Percentiles rank a stretch among this genome's conserved stretches.
Evolutionary conservation across 2,888 invertebrate species (phyloP).

Genomic region (Aleiodes alternator): DNA sequence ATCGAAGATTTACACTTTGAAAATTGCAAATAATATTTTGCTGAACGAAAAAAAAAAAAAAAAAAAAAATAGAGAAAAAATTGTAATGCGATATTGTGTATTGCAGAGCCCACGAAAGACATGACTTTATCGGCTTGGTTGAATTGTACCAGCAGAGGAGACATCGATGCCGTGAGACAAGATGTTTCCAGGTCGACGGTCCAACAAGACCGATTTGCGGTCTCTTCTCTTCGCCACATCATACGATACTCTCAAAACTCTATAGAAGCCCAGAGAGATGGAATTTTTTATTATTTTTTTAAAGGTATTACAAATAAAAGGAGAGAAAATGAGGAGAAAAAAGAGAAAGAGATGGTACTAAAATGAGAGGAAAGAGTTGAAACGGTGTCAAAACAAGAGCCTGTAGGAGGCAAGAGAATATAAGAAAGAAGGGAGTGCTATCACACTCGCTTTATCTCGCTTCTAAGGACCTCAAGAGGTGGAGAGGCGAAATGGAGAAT

Average conservation of each 20-base stretch:
- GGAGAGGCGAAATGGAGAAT: slow-evolving; percentile 16
- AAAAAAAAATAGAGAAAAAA: neutral
- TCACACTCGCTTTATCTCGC: slow-evolving; percentile 49
- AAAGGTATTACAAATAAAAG: slow-evolving; percentile 33
- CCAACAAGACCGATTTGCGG: slow-evolving; percentile 34
- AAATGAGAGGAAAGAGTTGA: slow-evolving; percentile 31
- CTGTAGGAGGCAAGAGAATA: slow-evolving; percentile 14
- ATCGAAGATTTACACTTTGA: neutral
- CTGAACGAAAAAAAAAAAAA: neutral
- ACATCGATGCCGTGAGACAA: slow-evolving; percentile 59
- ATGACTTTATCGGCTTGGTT: slow-evolving; percentile 51
- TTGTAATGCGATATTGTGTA: slow-evolving; percentile 27
- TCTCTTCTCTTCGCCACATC: slow-evolving; percentile 39
- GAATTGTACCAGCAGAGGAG: slow-evolving; percentile 36
- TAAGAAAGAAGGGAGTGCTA: slow-evolving; percentile 41
- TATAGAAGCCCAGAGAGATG: slow-evolving; percentile 50
- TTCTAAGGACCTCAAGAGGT: slow-evolving; percentile 41
- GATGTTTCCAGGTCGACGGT: slow-evolving; percentile 53
- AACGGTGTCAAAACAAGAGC: slow-evolving; percentile 35
- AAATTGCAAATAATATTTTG: neutral
- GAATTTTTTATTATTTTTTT: neutral
- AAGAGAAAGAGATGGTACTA: slow-evolving; percentile 38
- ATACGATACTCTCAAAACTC: slow-evolving; percentile 46
- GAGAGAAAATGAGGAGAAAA: slow-evolving; percentile 39
- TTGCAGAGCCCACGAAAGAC: neutral